Percentiles rank a stretch among this genome's conserved stretches.
phyloP scores from a whole-genome alignment of 2,797 vertebrate species.

The Rousettus madagascariensis region DNA sequence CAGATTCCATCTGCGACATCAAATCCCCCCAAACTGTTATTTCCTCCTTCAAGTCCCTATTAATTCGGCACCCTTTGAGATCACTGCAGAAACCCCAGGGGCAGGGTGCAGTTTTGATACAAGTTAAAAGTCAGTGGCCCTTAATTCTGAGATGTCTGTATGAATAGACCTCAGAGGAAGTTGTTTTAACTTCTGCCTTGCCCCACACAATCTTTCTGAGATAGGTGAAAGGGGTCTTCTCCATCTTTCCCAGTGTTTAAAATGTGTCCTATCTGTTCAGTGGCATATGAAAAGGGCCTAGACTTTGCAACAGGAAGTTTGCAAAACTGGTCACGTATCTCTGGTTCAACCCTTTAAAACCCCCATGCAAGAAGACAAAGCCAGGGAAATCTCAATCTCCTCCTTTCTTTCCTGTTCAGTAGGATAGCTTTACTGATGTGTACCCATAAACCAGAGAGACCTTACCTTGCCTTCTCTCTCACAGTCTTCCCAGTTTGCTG shows the following conservation, averaged over 20 bases:
- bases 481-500: neutral
- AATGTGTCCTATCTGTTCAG: neutral
- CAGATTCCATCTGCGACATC: neutral
- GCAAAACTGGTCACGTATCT: neutral
- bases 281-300: neutral
- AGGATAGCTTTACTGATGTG: neutral
- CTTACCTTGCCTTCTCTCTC: conserved; percentile 64
- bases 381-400: neutral
- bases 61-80: neutral
- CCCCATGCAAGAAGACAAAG: conserved; percentile 10
- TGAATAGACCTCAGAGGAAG: neutral
- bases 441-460: neutral
- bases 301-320: neutral
- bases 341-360: neutral
- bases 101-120: neutral
- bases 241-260: neutral
- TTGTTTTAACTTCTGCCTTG: conserved; percentile 14
- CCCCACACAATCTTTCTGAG: neutral
- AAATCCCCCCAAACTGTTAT: neutral
- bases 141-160: neutral
- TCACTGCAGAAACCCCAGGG: neutral
- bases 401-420: neutral
- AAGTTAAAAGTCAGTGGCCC: neutral
- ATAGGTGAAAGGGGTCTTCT: neutral
- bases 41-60: neutral